Percentiles rank a stretch among this genome's conserved stretches.
These are phyloP conservation scores for Heliconius melpomene DNA, from an alignment of 1,140 invertebrate species.

Conservation along the genomic window DNA sequence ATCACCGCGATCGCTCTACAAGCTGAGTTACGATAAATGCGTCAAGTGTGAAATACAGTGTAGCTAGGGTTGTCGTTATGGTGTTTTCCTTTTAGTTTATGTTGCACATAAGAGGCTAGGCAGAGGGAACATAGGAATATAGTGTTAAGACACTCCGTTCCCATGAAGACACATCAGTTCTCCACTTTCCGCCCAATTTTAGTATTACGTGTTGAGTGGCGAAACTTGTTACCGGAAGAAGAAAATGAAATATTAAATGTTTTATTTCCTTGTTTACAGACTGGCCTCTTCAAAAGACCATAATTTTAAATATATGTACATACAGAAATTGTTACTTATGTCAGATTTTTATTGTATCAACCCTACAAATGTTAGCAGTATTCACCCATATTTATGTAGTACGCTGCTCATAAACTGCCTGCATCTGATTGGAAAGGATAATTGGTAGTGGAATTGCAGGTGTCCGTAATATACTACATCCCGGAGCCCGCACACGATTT, in stretches of 20 bases:
- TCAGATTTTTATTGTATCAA: neutral
- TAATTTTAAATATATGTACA: too few relatives aligned
- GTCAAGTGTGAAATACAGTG: constrained; percentile 31
- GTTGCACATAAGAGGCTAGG: too few relatives aligned
- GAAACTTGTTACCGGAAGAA: too few relatives aligned
- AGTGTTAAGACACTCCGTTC: too few relatives aligned
- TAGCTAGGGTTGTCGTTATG: neutral
- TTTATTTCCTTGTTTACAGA: too few relatives aligned
- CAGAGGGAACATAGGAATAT: too few relatives aligned
- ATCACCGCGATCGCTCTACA: constrained; percentile 23
- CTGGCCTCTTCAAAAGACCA: too few relatives aligned
- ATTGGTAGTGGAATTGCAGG: constrained; percentile 39
- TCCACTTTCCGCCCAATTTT: too few relatives aligned
- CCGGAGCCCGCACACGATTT: constrained; percentile 28
- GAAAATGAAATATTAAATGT: too few relatives aligned
- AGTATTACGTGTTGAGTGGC: too few relatives aligned
- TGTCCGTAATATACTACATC: constrained; percentile 28
- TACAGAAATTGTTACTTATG: neutral
- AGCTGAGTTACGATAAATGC: constrained; percentile 23
- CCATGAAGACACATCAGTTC: too few relatives aligned
- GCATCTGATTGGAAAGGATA: constrained; percentile 43
- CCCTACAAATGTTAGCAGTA: constrained; percentile 16
- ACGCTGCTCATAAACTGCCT: constrained; percentile 39
- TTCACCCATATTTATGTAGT: constrained; percentile 39
- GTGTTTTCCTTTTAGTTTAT: neutral